Conservation (phyloP, 1,140 invertebrate species). For the Schlechtendalia chinensis region DNA sequence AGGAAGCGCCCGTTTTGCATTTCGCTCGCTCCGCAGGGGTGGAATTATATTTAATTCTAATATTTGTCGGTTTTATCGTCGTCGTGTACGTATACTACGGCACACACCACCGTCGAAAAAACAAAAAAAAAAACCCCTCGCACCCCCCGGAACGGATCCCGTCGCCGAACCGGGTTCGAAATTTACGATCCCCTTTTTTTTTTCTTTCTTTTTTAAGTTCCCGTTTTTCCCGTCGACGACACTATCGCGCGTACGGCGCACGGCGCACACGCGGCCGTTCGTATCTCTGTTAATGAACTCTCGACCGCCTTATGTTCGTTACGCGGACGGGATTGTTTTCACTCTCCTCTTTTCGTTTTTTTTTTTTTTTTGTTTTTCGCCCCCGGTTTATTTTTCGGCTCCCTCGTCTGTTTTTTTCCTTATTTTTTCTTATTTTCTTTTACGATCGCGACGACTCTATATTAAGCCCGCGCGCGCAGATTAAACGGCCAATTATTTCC, state of each 20-base stretch:
- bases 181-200: slow-evolving; percentile 48
- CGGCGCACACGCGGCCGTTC: too few relatives aligned
- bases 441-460: slow-evolving; percentile 6
- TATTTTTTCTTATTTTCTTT: not conserved
- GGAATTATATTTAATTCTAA: slow-evolving; percentile 50
- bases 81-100: not conserved
- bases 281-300: slow-evolving; percentile 50
- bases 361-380: not conserved
- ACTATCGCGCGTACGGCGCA: not conserved
- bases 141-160: not conserved
- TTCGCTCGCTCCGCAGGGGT: slow-evolving; percentile 16
- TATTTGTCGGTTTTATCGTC: slow-evolving; percentile 50
- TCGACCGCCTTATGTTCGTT: slow-evolving; percentile 39
- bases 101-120: not conserved
- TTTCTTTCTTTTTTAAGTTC: not conserved
- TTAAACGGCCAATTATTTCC: slow-evolving; percentile 50
- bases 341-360: not conserved
- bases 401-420: not conserved
- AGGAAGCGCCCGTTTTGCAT: slow-evolving; percentile 49
- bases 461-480: slow-evolving; percentile 32
- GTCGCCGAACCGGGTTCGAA: not conserved
- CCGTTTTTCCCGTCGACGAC: not conserved
- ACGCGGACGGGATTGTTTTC: slow-evolving; percentile 32
- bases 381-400: not conserved
- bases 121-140: slow-evolving; percentile 29